Conservation (phyloP, 2,888 invertebrate genomes). For the Caenorhabditis sp. region DNA sequence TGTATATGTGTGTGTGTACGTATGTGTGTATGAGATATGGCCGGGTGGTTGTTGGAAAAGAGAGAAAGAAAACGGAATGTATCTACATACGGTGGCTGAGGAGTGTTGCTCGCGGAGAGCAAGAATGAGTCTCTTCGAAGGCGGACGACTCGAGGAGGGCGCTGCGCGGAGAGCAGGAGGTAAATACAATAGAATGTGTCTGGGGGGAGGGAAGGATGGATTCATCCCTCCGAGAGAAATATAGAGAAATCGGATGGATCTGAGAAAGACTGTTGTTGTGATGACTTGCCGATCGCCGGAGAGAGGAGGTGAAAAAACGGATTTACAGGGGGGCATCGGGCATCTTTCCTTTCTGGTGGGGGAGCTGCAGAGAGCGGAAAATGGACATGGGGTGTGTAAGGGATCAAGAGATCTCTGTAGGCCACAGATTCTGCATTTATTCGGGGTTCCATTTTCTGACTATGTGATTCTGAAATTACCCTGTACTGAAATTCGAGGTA, state of each 20-base stretch:
- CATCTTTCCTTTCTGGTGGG: not conserved
- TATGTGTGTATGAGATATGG: conserved; percentile 30
- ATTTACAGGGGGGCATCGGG: conserved; percentile 26
- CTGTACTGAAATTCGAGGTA: too few species aligned
- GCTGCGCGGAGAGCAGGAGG: conserved; percentile 30
- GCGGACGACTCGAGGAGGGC: conserved; percentile 42
- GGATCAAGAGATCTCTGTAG: not conserved
- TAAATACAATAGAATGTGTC: conserved; percentile 53
- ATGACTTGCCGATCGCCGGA: conserved; percentile 24
- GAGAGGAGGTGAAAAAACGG: conserved; percentile 29
- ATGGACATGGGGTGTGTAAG: not conserved
- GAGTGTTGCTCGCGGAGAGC: conserved; percentile 34
- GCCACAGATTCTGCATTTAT: too few species aligned
- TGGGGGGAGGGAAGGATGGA: not conserved
- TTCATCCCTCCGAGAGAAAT: not conserved
- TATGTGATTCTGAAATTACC: too few species aligned
- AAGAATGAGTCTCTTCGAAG: not conserved
- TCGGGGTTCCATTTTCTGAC: too few species aligned
- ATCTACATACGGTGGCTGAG: conserved; percentile 52
- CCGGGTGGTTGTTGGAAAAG: conserved; percentile 2
- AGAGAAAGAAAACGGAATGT: conserved; percentile 38
- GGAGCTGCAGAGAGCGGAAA: not conserved
- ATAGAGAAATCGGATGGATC: conserved; percentile 7
- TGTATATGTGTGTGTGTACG: conserved; percentile 24
- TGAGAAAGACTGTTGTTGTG: conserved; percentile 36